Evolutionary conservation across 1,140 invertebrate species (phyloP).

Genomic region (Sycophaga agraensis): DNA sequence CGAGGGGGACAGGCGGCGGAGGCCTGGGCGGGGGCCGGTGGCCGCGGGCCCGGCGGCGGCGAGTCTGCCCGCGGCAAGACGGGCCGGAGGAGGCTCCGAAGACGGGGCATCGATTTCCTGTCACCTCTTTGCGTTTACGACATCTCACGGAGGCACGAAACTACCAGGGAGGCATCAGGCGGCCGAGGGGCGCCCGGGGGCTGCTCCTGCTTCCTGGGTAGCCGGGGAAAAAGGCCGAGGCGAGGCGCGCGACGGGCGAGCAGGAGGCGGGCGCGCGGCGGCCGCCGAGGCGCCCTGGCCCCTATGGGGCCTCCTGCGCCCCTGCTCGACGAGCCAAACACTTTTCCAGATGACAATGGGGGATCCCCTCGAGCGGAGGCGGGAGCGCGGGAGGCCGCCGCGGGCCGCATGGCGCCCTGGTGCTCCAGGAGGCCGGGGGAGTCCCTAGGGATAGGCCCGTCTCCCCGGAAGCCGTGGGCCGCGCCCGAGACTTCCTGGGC

Average conservation of each 20-base stretch:
- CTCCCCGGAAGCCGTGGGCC: background rate
- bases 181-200: too few relatives aligned
- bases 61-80: too few relatives aligned
- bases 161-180: conserved; percentile 56
- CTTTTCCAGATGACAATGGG: conserved; percentile 36
- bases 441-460: conserved; percentile 44
- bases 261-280: conserved; percentile 1
- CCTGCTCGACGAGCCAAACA: conserved; percentile 40
- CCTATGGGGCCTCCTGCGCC: conserved; percentile 23
- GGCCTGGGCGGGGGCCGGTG: conserved; percentile 7
- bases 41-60: too few relatives aligned
- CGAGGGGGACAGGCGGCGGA: conserved; percentile 30
- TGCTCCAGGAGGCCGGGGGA: conserved; percentile 42
- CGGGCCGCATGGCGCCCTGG: conserved; percentile 38
- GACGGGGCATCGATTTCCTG: conserved; percentile 53
- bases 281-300: background rate
- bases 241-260: conserved; percentile 11
- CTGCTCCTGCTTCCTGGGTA: conserved; percentile 20
- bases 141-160: conserved; percentile 54
- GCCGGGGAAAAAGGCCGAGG: conserved; percentile 16
- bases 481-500: too few relatives aligned
- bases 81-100: conserved; percentile 31
- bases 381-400: conserved; percentile 23
- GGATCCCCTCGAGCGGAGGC: conserved; percentile 32
- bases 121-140: conserved; percentile 56